phyloP scores from a whole-genome alignment of 2,113 vertebrate genomes.

The Ceyx melanurus region DNA sequence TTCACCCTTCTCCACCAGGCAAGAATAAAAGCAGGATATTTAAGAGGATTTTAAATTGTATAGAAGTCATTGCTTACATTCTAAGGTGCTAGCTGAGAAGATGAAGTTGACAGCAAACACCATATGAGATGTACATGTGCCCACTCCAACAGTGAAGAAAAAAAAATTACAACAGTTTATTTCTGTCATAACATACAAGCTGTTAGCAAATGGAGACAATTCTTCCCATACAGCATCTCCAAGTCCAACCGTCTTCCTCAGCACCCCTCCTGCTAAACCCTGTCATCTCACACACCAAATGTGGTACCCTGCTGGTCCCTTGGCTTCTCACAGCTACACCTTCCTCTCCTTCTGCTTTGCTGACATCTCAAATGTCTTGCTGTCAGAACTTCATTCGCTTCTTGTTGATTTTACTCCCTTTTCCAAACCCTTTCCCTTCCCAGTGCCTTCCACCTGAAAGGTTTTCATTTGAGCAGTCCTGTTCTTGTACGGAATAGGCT shows the following conservation, averaged over 20 bases:
- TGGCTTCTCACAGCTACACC: conserved; percentile 26
- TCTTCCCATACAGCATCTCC: conserved; percentile 13
- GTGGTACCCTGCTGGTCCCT: conserved; percentile 62
- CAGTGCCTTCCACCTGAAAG: too few species aligned
- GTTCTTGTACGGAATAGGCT: too few species aligned
- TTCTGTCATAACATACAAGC: conserved; percentile 64
- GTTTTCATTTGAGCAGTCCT: too few species aligned
- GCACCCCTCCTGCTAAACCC: conserved; percentile 46
- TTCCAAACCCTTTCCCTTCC: too few species aligned
- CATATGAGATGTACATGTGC: conserved; percentile 59
- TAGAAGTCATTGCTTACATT: conserved; percentile 49
- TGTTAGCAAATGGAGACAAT: conserved; percentile 62
- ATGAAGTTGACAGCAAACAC: conserved; percentile 62
- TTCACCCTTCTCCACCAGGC: neutral
- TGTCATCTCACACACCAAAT: conserved; percentile 65
- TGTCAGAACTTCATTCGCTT: too few species aligned
- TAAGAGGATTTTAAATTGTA: neutral
- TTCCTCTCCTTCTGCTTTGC: too few species aligned
- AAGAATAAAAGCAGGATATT: conserved; percentile 21
- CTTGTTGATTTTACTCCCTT: too few species aligned
- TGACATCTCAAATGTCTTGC: too few species aligned
- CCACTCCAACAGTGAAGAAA: neutral
- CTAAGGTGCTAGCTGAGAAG: conserved; percentile 46
- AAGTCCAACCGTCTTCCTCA: conserved; percentile 11
- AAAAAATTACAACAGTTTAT: conserved; percentile 50